Conservation (phyloP, 2,888 invertebrate species). For the Allophyes oxyacanthae region DNA sequence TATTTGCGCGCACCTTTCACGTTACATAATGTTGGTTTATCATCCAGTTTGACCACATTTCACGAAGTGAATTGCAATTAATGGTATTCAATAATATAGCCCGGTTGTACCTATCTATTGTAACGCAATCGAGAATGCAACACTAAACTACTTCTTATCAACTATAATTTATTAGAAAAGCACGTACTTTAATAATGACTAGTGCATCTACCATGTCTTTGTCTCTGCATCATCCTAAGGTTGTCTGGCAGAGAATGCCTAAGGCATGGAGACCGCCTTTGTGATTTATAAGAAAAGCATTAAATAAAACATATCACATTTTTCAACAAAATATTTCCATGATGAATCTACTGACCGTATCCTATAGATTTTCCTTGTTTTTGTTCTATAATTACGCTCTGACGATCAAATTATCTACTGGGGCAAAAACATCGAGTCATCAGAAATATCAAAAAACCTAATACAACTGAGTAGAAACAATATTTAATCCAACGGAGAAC, state of each 20-base stretch:
- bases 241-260: too few relatives aligned
- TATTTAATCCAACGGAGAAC: too few relatives aligned
- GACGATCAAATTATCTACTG: too few relatives aligned
- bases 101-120: slow-evolving; percentile 18
- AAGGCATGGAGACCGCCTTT: too few relatives aligned
- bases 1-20: slow-evolving; percentile 44
- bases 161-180: slow-evolving; percentile 22
- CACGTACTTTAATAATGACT: too few relatives aligned
- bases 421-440: too few relatives aligned
- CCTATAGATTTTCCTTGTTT: slow-evolving; percentile 16
- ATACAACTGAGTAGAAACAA: too few relatives aligned
- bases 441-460: too few relatives aligned
- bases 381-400: slow-evolving; percentile 1
- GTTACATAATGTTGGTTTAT: slow-evolving; percentile 44
- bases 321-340: not conserved
- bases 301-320: not conserved
- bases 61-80: slow-evolving; percentile 11
- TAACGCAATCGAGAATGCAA: slow-evolving; percentile 21
- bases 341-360: not conserved
- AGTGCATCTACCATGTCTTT: too few relatives aligned
- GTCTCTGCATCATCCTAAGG: too few relatives aligned
- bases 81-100: slow-evolving; percentile 18
- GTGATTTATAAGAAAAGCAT: too few relatives aligned
- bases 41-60: slow-evolving; percentile 25
- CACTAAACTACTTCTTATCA: slow-evolving; percentile 12